phyloP scores from a whole-genome alignment of 2,797 vertebrate species.

The Nannoperca australis region DNA sequence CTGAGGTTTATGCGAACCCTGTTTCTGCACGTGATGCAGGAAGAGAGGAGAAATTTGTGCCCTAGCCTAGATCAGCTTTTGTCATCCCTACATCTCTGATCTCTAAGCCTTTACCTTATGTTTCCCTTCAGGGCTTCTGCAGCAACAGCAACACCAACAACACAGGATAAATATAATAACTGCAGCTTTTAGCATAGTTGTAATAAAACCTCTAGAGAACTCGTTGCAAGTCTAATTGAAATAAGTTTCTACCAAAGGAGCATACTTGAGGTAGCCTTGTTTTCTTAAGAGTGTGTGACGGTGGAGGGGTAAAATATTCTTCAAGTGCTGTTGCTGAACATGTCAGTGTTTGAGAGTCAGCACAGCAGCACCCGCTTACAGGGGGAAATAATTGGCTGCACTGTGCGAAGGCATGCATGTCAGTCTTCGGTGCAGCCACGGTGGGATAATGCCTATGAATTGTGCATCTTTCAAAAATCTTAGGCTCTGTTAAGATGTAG shows the following conservation, averaged over 20 bases:
- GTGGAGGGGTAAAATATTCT: slow-evolving; percentile 60
- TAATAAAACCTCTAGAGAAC: slow-evolving; percentile 41
- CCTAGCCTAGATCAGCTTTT: slow-evolving; percentile 44
- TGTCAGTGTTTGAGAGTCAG: slow-evolving; percentile 80
- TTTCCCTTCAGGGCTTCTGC: slow-evolving; percentile 38
- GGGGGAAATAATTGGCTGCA: slow-evolving; percentile 83
- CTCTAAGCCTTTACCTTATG: slow-evolving; percentile 32
- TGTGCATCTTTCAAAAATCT: slow-evolving; percentile 44
- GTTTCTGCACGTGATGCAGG: slow-evolving; percentile 23
- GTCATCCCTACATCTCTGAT: slow-evolving; percentile 40
- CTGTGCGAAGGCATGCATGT: slow-evolving; percentile 69
- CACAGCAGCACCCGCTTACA: slow-evolving; percentile 64
- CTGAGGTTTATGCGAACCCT: slow-evolving; percentile 33
- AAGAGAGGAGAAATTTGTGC: slow-evolving; percentile 23
- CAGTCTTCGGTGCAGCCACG: slow-evolving; percentile 66
- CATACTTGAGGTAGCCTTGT: slow-evolving; percentile 25
- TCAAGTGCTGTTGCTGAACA: slow-evolving; percentile 75
- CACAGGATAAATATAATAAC: slow-evolving; percentile 49
- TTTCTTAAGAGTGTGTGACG: slow-evolving; percentile 37
- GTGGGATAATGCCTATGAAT: slow-evolving; percentile 57
- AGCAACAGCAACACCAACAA: slow-evolving; percentile 19
- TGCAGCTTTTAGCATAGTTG: slow-evolving; percentile 51
- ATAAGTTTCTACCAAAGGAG: slow-evolving; percentile 37
- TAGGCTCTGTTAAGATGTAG: slow-evolving; percentile 30
- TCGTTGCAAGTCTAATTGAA: slow-evolving; percentile 43